phyloP scores from a whole-genome alignment of 2,888 invertebrate genomes.

The Pachliopta kotzebuea region DNA sequence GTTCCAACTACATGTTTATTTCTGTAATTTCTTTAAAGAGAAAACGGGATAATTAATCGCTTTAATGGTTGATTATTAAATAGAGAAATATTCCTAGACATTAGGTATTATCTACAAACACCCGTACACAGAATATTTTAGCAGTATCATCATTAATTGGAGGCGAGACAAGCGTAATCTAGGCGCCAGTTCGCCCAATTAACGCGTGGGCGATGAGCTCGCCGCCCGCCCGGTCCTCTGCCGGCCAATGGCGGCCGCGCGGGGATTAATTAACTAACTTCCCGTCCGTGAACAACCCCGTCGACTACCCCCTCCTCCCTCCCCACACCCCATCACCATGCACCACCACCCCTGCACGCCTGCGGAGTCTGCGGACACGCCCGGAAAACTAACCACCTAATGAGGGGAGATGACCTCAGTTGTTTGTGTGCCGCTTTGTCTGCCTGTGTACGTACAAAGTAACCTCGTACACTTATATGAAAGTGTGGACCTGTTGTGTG shows the following conservation, averaged over 20 bases:
- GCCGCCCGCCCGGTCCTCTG: constrained; percentile 63
- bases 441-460: constrained; percentile 54
- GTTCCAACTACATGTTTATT: too few relatives aligned
- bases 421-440: constrained; percentile 67
- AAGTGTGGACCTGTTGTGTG: constrained; percentile 67
- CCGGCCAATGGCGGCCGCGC: constrained; percentile 77
- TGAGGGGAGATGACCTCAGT: constrained; percentile 81
- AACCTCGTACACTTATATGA: constrained; percentile 59
- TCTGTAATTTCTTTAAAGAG: too few relatives aligned
- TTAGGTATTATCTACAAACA: neutral
- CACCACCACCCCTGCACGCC: constrained; percentile 51
- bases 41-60: too few relatives aligned
- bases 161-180: constrained; percentile 57
- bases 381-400: constrained; percentile 81
- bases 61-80: neutral
- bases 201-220: constrained; percentile 75
- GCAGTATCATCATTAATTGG: constrained; percentile 67
- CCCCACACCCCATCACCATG: constrained; percentile 45
- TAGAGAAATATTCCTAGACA: neutral
- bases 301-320: constrained; percentile 41
- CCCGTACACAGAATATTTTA: constrained; percentile 36
- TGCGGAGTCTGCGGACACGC: constrained; percentile 79
- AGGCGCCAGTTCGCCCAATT: constrained; percentile 73
- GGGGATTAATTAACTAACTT: constrained; percentile 80
- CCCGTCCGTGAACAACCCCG: constrained; percentile 50